Evolutionary conservation across 2,113 vertebrate species (phyloP).

Genomic region (Toxostoma redivivum): DNA sequence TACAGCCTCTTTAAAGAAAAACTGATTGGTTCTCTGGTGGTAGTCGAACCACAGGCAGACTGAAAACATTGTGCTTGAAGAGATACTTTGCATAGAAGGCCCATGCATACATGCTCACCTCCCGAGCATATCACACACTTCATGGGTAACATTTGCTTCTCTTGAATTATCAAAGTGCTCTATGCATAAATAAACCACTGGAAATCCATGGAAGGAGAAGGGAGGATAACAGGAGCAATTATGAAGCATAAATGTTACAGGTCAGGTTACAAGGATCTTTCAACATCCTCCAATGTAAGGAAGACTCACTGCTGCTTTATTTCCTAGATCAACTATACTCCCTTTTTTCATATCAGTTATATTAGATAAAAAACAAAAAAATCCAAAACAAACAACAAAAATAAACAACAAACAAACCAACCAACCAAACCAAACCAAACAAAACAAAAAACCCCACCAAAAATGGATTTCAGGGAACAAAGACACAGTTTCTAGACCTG

Average conservation of each 20-base stretch:
- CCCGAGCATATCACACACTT: not conserved
- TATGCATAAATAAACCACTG: not conserved
- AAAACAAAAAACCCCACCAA: too few relatives aligned
- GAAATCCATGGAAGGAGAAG: not conserved
- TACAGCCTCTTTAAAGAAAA: not conserved
- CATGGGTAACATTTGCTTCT: not conserved
- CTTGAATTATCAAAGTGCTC: not conserved
- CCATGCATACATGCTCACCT: not conserved
- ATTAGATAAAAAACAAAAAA: too few relatives aligned
- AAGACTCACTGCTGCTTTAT: not conserved
- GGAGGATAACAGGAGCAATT: not conserved
- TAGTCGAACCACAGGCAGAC: not conserved
- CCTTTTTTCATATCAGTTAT: not conserved
- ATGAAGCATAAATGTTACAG: not conserved
- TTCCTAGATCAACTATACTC: not conserved
- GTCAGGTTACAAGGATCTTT: not conserved
- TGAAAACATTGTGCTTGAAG: not conserved
- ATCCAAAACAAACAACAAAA: too few relatives aligned
- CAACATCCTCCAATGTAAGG: rapidly evolving
- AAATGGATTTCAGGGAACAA: not conserved
- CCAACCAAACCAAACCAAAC: too few relatives aligned
- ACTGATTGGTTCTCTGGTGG: not conserved
- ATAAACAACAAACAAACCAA: too few relatives aligned
- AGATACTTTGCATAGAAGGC: not conserved
- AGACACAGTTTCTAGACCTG: not conserved